Evolutionary conservation across 2,113 vertebrate species (phyloP), one percentile per base, ranked within the genome.

Genomic region (Pseudolaguvia tuberculata): DNA sequence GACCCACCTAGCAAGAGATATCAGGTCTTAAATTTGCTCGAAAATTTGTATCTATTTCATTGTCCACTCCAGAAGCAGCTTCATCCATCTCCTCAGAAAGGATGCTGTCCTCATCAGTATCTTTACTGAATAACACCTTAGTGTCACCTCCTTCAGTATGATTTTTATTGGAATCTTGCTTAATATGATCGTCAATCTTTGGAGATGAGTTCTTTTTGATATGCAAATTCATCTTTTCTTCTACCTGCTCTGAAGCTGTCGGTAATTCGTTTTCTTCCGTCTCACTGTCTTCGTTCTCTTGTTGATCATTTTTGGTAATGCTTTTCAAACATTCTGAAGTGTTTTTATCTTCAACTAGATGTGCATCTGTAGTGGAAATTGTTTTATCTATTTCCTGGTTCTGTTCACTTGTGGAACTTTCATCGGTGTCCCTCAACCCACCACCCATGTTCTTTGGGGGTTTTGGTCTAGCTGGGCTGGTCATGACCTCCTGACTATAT

Each of bases 221-320:
- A 47, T 50, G 35, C 31, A 14, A 61, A 56, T 72, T 78, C 70
- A 73, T 73, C 9, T 2, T 9, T 0, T 75, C 17, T 75, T 12
- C 75, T 18, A 79, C 79, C 13, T 78, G 72, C 15, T 79, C 80
- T 25, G 73, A 50, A 12, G 25, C 72, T 50, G 6, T 2, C 1
- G 81, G 27, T 0, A 63, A 62, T 53, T 82, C 53, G 1, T 25
- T 25, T 42, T 73, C 31, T 56, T 77, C 35, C 2, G 0, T 53
- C 48, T 78, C 50, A 67, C 70, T 62, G 4, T 75, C 75, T 51
- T 83, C 75, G 25, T 83, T 58, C 18, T 23, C 29, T 5, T 3
- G 52, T n/a, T 81, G 77, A 15, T 81, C 82, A 69, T 72, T 81
- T 2, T 84, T 81, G 53, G 56, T 61, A 14, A 9, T 18, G 52